Base-by-base conservation (phyloP, 2,888 invertebrate species). In the Scaptomyza flava region DNA sequence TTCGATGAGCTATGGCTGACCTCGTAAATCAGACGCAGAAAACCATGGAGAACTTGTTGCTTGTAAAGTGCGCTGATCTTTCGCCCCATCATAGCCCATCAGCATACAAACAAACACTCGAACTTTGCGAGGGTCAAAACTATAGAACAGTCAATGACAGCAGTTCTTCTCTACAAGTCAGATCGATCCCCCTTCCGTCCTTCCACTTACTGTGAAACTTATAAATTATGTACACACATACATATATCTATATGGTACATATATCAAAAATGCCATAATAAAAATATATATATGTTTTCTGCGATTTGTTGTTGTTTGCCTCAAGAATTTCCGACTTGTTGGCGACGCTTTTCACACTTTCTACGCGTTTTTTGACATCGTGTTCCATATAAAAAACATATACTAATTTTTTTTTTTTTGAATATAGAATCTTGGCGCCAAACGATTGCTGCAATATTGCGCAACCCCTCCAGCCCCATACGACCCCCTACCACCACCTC, bases 91-190 rank as follows among this genome's bases (percentile, higher is more conserved):
- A 58, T n/a, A 50, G 20, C 38, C 17, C 38, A 38, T 14, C 14
- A n/a, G 7, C 48, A 33, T 20, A 51, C n/a, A 58, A 52, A 57
- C 85, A 84, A 52, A 57, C 85, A 84, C 63, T 81, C 83, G 86
- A 84, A 84, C 83, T 84, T 85, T 79, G 80, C 75, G 83, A 84
- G 83, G 83, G 83, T 85, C 83, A 87, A 75, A 87, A 81, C 82
- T 78, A 82, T 82, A 76, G 81, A 78, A 50, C 84, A 87, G 82
- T 82, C 82, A 82, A 82, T 82, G 87, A 78, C 82, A 82, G 81
- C 77, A 46, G 30, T 36, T 33, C 38, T 47, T 52, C 43, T 34
- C 34, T 34, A 7, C 51, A 17, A 3, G 8, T 8, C 23, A 23
- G 7, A 50, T 23, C 33, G 43, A 30, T 17, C 54, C 30, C 17